Percentiles rank a stretch among this genome's conserved stretches.
These are phyloP conservation scores for Hetaerina americana DNA, from an alignment of 1,140 invertebrate species.

Conservation along the genomic window DNA sequence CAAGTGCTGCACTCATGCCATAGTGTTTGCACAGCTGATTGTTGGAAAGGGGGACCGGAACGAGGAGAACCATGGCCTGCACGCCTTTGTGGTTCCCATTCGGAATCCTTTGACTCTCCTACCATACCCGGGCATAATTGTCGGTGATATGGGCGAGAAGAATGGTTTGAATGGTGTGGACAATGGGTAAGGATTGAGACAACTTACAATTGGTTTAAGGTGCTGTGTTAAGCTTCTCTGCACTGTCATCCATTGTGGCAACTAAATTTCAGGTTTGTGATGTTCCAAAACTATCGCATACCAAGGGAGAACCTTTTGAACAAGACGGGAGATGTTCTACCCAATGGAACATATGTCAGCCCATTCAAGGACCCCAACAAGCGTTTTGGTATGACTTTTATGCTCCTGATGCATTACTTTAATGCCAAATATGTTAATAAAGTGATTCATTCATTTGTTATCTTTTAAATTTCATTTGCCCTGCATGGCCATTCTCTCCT, in stretches of 20 bases:
- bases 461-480: no score
- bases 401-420: no score
- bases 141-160: slow-evolving; percentile 82
- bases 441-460: no score
- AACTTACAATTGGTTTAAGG: neutral
- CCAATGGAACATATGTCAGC: slow-evolving; percentile 61
- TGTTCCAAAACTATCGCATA: slow-evolving; percentile 76
- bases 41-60: slow-evolving; percentile 37
- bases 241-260: slow-evolving; percentile 10
- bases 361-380: slow-evolving; percentile 31
- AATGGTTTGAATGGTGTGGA: slow-evolving; percentile 77
- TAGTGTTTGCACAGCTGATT: slow-evolving; percentile 43
- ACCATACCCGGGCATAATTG: slow-evolving; percentile 51
- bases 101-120: slow-evolving; percentile 59
- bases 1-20: slow-evolving; percentile 40
- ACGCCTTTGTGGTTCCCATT: slow-evolving; percentile 72
- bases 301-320: slow-evolving; percentile 72
- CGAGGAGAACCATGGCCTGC: slow-evolving; percentile 69
- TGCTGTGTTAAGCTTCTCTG: neutral
- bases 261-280: slow-evolving; percentile 50
- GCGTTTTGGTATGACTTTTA: slow-evolving; percentile 29
- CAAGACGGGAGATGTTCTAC: slow-evolving; percentile 72
- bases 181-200: slow-evolving; percentile 48
- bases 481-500: no score
- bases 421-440: no score